Conservation (phyloP, 2,113 vertebrate genomes). For the Cepphus grylle region DNA sequence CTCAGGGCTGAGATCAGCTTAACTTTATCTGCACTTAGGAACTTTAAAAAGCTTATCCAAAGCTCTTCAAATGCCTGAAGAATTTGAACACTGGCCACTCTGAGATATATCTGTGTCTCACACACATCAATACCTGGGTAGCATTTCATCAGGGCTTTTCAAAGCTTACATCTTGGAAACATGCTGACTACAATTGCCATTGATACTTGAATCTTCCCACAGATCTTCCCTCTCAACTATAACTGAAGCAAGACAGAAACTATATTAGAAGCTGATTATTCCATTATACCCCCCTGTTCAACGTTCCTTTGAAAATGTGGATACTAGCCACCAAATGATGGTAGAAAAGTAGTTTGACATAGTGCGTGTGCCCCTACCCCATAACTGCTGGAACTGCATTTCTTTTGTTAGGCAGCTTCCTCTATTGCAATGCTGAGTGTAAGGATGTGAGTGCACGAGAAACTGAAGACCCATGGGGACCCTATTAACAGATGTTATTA, state of each 20-base stretch:
- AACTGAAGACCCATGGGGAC: background rate
- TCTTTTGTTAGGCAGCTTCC: background rate
- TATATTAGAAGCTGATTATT: background rate
- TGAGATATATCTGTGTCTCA: background rate
- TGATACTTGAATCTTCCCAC: background rate
- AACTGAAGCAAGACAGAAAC: background rate
- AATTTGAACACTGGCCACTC: background rate
- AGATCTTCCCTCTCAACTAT: background rate
- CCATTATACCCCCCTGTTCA: background rate
- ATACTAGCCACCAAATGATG: background rate
- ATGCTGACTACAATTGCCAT: background rate
- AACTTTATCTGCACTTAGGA: background rate
- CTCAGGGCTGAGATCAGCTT: background rate
- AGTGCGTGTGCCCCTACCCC: background rate
- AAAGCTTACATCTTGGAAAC: background rate
- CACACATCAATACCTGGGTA: background rate
- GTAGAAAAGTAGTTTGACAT: background rate
- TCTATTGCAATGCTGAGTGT: background rate
- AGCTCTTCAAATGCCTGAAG: background rate
- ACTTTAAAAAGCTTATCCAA: background rate
- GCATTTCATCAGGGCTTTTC: background rate
- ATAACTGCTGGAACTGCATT: background rate
- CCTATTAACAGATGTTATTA: accelerated
- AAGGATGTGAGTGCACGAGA: background rate
- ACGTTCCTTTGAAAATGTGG: background rate